Conservation (phyloP, 2,113 vertebrate species). For the Uria aalge region DNA sequence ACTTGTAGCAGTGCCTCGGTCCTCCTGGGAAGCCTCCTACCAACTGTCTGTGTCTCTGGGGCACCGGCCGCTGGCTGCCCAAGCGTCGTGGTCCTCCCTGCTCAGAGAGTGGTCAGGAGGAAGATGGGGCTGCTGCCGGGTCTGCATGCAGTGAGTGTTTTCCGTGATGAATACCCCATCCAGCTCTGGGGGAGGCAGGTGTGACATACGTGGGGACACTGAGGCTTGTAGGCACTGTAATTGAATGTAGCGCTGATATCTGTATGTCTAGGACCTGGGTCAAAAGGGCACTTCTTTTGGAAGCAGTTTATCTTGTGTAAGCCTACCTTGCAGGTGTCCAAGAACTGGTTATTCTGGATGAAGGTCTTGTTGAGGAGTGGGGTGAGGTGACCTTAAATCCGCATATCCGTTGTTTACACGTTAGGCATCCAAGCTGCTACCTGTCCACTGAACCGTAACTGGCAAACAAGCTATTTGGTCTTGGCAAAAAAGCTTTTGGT, state of each 20-base stretch:
- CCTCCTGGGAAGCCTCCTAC: background rate
- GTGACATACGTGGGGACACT: background rate
- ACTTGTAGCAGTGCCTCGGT: background rate
- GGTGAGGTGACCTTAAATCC: background rate
- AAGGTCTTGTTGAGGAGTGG: background rate
- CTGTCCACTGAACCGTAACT: background rate
- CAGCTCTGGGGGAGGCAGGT: background rate
- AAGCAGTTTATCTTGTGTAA: background rate
- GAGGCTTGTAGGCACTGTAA: background rate
- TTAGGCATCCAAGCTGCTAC: background rate
- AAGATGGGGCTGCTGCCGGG: background rate
- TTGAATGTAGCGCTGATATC: background rate
- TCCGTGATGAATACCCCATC: no score
- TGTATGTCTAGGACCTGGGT: background rate
- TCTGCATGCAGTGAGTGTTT: background rate
- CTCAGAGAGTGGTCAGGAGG: background rate
- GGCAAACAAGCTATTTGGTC: background rate
- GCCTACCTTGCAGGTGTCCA: background rate
- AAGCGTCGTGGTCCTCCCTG: background rate
- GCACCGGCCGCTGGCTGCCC: rapidly evolving
- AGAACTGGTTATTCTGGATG: background rate
- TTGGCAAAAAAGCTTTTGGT: background rate
- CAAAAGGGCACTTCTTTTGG: background rate
- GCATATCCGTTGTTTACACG: background rate
- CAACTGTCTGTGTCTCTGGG: no score